Evolutionary conservation across 2,113 vertebrate genomes (phyloP), one percentile per base, ranked within the genome.

Genomic region (Lasiurus borealis): DNA sequence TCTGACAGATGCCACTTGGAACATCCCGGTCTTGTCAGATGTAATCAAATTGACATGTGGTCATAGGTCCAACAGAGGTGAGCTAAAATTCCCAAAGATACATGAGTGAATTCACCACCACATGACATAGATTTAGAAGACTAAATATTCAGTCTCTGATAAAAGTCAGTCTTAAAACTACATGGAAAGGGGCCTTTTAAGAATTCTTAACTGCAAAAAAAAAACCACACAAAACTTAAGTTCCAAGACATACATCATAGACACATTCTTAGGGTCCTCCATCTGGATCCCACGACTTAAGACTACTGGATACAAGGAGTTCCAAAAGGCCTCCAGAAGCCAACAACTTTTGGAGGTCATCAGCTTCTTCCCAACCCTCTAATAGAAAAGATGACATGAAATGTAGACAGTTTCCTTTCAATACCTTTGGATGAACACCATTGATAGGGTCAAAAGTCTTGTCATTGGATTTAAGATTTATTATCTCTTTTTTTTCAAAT

Each of bases 21-120:
- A 71, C 34, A 81, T 81, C 88, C 34, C 81, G 94, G 50, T 72
- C 52, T 85, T 77, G 59, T 85, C 27, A 82, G 48, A 77, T 25
- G 72, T 27, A 29, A 85, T 88, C 18, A 83, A 21, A 12, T 71
- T 54, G 31, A 15, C 59, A 66, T 13, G 15, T 21, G 21, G 48
- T 40, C 46, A 68, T 29, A 78, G 75, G 19, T 69, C n/a, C 88
- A 69, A 54, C 2, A 82, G n/a, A 57, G 64, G 48, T 29, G 72
- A 91, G 13, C 44, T 72, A 50, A 5, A 16, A 59, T 86, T 82
- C 16, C 15, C 73, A 62, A 82, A 89, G 29, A n/a, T 73, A 31
- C 9, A 31, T 75, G 16, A 14, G 40, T 85, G 18, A n/a, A 92
- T n/a, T 54, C 36, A 62, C 18, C 19, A 87, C 15, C 21, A 66